phyloP scores from a whole-genome alignment of 2,113 vertebrate species.

The Cettia cetti region DNA sequence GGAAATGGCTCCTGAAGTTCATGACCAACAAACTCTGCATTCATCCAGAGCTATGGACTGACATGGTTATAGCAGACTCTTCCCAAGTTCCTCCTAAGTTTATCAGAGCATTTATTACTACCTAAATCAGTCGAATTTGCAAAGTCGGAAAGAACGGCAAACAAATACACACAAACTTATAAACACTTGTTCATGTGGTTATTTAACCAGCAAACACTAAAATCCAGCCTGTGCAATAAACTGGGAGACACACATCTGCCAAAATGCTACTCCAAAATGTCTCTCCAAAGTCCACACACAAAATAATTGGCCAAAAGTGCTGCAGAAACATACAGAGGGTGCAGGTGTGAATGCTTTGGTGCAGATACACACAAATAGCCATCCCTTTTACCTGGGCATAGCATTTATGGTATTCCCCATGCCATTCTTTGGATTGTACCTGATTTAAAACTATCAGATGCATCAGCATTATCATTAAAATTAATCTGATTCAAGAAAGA shows the following conservation, averaged over 20 bases:
- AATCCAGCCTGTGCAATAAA: not conserved
- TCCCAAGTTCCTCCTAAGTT: not conserved
- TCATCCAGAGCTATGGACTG: not conserved
- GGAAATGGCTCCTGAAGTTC: not conserved
- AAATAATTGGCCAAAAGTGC: not conserved
- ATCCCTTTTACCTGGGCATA: not conserved
- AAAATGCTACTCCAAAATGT: not conserved
- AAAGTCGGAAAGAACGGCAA: not conserved
- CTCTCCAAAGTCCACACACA: not conserved
- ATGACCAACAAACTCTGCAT: not conserved
- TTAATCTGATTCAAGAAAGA: not conserved
- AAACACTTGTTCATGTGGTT: not conserved
- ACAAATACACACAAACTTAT: not conserved
- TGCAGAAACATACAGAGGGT: not conserved
- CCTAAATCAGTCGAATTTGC: not conserved
- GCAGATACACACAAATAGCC: rapidly evolving
- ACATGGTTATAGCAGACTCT: not conserved
- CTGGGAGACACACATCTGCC: not conserved
- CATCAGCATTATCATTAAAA: not conserved
- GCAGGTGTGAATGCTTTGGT: not conserved
- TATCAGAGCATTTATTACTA: not conserved
- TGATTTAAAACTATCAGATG: not conserved
- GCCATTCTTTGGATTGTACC: not conserved
- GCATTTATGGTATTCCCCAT: not conserved
- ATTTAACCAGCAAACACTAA: not conserved